Base-by-base conservation (phyloP, 2,888 invertebrate species). In the Coenonympha arcania region DNA sequence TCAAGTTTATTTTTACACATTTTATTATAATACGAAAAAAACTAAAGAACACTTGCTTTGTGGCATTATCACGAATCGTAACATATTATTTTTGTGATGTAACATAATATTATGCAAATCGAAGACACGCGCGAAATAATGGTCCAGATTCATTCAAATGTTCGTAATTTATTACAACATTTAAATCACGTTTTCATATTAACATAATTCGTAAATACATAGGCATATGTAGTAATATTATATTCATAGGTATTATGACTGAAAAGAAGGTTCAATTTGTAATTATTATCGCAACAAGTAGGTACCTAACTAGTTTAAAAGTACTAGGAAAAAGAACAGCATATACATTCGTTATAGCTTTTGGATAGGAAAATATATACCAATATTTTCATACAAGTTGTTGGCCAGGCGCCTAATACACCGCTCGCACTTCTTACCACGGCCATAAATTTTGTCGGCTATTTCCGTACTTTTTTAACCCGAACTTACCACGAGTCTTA, bases 331-430 rank as follows among this genome's bases (percentile, higher is more conserved):
- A n/a, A n/a, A n/a, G n/a, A 15, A 40, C 22, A 31, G 26, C 39
- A 48, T 40, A n/a, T 28, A n/a, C n/a, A 28, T 36, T 48, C 39
- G 24, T 42, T 42, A 34, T 46, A 42, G 48, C 28, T 42, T 46
- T 37, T 34, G 31, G 34, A 34, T 36, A 22, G 33, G 28, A 18
- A 62, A 63, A 61, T 57, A 62, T 69, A 78, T 76, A 39, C 15
- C 13, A 9, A 39, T 76, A 73, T 76, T 74, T 70, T 66, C 65
- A 52, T 62, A 78, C 77, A 76, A 62, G 69, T 59, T 64, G 68
- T 80, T 83, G 83, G 82, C 83, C 54, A 56, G 50, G 61, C 68
- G 80, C 83, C 81, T 76, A 79, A 63, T 67, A 63, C 63, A 66
- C 68, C 59, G 60, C 66, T 66, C 67, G 69, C 63, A 69, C 68